phyloP scores from a whole-genome alignment of 2,888 invertebrate genomes.

The Ormyrus nitidulus region DNA sequence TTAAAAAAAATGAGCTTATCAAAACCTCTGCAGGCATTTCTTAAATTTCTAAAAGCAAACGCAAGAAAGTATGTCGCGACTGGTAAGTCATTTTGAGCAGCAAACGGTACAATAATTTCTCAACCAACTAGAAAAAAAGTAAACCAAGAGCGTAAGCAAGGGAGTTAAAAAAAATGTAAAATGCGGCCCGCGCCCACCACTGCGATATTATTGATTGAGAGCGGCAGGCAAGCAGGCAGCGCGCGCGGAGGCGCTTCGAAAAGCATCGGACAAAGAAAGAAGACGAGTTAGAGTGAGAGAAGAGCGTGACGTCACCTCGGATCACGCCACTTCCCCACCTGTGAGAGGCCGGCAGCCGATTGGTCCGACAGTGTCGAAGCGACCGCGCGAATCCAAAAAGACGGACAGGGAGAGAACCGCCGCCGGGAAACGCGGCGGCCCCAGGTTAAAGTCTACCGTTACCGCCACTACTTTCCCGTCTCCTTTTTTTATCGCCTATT shows the following conservation, averaged over 20 bases:
- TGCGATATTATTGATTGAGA: slow-evolving; percentile 53
- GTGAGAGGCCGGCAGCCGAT: slow-evolving; percentile 62
- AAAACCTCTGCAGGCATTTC: no score
- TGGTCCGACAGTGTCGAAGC: slow-evolving; percentile 63
- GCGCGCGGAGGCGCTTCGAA: no score
- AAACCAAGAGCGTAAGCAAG: no score
- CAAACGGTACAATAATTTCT: no score
- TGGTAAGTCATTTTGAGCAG: no score
- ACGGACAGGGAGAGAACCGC: slow-evolving; percentile 13
- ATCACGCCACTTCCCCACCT: slow-evolving; percentile 75
- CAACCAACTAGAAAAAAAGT: no score
- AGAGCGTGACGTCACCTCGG: slow-evolving; percentile 70
- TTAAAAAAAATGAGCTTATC: no score
- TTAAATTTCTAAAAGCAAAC: no score
- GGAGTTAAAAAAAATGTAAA: neutral
- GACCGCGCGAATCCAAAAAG: slow-evolving; percentile 53
- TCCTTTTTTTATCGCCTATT: no score
- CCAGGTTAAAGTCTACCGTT: neutral
- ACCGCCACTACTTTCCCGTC: no score
- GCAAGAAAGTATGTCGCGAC: no score
- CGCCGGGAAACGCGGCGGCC: neutral
- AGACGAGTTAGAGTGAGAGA: neutral
- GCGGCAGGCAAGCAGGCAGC: neutral
- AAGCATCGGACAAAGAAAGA: no score
- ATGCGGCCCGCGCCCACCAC: neutral